Base-by-base conservation (phyloP, 1,140 invertebrate species). In the Penaeus chinensis region DNA sequence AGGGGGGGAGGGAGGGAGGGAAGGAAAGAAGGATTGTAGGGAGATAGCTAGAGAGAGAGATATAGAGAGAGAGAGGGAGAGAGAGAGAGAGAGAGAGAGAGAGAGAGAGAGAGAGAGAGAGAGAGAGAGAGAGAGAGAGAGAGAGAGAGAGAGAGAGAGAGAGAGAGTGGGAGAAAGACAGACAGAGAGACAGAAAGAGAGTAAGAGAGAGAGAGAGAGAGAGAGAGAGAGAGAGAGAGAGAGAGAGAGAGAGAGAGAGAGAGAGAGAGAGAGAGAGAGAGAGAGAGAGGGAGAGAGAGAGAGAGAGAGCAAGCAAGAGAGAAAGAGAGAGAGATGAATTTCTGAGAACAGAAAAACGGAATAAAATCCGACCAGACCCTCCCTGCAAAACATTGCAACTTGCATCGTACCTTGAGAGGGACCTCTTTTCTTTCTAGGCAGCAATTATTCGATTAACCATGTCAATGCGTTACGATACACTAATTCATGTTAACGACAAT, bases 121-220 rank as follows among this genome's bases (percentile, higher is more conserved):
- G 47, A 11, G 13, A 54, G 37, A 37, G 37, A 37, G 5, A 37
- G 37, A 37, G 37, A 37, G 37, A 37, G 2, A 54, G 54, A 54
- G n/a, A 79, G n/a, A 37, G 16, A 79, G n/a, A 79, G 47, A 79
- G n/a, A 19, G 47, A 79, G 32, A 79, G 27, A 37, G n/a, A 79
- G 47, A n/a, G n/a, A 79, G 32, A 11, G 18, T n/a, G n/a, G n/a
- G n/a, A n/a, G 11, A 77, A 24, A 16, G 5, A 77, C 37, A 77
- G 37, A 77, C 20, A 3, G 37, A 77, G n/a, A 77, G 37, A n/a
- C 37, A 77, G 37, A 11, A 24, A 20, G 18, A 20, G 32, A 32
- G 16, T 18, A 65, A 37, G 20, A 19, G 18, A 20, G 20, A 11
- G 18, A 20, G 18, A 71, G 32, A 79, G 47, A 79, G 22, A 47